Evolutionary conservation across 64 coral and sea anemone species (phyloP), one percentile per base, ranked within the genome.

Genomic region (Orbicella faveolata): DNA sequence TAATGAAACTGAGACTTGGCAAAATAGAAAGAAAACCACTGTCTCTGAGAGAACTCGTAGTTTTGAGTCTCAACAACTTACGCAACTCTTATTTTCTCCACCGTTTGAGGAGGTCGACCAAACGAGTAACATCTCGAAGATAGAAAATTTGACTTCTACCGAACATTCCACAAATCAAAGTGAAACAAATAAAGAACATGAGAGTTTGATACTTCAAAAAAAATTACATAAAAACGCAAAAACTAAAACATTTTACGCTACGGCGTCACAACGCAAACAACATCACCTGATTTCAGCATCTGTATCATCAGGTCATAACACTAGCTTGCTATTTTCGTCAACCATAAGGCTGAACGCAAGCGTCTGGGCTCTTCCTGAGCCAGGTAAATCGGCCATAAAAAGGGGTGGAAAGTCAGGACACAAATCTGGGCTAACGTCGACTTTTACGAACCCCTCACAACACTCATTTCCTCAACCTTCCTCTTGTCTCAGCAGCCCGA

Each of bases 401-500:
- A 57, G 75, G 73, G 52, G 53, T 20, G 52, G 17, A 34, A 88
- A 61, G 30, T 77, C 87, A 21, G 30, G 21, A 61, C 17, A 35
- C 34, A 76, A 25, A 76, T 34, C 87, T 62, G 73, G 73, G 75
- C 61, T 35, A 77, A 6, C 8, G 34, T 63, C 55, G 73, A 77
- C 87, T 44, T 61, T 63, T 75, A 18, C 14, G 36, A 36, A 62
- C 30, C 48, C 75, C 44, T 77, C 54, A 34, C 53, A 19, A 78
- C 73, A 30, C 82, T 44, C 20, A n/a, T 26, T 30, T 23, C 6
- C 82, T 85, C 82, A 73, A 19, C 82, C 65, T 66, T 72, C 82
- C 65, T 72, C 82, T 70, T 98, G 96, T 83, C 81, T 93, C 77
- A 69, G 80, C 25, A 94, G 93, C 72, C 78, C 91, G 25, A 75